A percentile compares a stretch with the other conserved stretches of the same genome.
These are phyloP conservation scores for Abrostola tripartita DNA, from an alignment of 2,888 invertebrate species.

Conservation along the genomic window DNA sequence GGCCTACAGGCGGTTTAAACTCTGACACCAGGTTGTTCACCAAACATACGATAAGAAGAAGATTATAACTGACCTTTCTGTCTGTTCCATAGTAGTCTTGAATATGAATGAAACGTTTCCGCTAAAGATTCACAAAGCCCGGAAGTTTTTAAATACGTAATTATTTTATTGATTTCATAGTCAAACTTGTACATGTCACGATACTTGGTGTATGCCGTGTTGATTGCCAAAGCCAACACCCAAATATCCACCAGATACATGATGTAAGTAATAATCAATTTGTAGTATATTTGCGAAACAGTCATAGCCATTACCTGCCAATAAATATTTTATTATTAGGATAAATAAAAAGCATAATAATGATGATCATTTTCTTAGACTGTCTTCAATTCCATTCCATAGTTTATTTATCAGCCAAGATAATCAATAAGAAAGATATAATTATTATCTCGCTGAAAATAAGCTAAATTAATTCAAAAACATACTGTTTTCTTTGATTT, in stretches of 20 bases:
- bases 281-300: conserved; percentile 67
- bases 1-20: too few species aligned
- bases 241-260: conserved; percentile 69
- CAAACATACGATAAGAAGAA: too few species aligned
- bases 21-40: too few species aligned
- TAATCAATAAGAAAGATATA: too few species aligned
- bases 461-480: too few species aligned
- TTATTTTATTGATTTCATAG: conserved; percentile 65
- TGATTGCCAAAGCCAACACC: conserved; percentile 69
- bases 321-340: background rate
- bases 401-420: too few species aligned
- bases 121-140: conserved; percentile 67
- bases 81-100: conserved; percentile 73
- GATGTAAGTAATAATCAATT: conserved; percentile 61
- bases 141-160: conserved; percentile 64
- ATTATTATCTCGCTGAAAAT: too few species aligned
- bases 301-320: conserved; percentile 67
- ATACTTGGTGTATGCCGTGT: conserved; percentile 66
- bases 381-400: too few species aligned
- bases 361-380: too few species aligned
- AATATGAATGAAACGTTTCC: conserved; percentile 66
- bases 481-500: too few species aligned
- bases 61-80: conserved; percentile 75
- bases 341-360: too few species aligned
- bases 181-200: conserved; percentile 73